Conservation (phyloP, 2,797 vertebrate species). For the Aselliscus stoliczkanus region DNA sequence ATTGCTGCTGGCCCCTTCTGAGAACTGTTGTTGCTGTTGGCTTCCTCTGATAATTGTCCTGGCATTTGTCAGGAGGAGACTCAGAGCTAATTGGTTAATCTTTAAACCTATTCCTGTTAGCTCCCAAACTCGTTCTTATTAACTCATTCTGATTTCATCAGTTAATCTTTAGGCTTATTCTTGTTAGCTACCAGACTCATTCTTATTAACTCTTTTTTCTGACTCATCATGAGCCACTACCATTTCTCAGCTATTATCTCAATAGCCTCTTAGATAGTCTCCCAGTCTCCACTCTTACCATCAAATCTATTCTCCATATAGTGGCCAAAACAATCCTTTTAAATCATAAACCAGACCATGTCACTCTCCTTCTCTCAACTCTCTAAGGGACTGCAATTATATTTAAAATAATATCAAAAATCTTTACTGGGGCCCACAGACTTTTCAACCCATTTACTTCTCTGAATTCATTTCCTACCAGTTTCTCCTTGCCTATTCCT, state of each 20-base stretch:
- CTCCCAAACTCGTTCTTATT: too few species aligned
- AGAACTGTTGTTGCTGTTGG: too few species aligned
- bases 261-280: not conserved
- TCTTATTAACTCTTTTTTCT: too few species aligned
- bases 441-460: not conserved
- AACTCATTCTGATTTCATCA: too few species aligned
- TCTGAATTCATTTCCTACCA: not conserved
- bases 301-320: not conserved
- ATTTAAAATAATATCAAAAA: not conserved
- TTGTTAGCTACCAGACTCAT: too few species aligned
- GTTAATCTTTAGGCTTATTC: too few species aligned
- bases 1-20: too few species aligned
- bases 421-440: not conserved
- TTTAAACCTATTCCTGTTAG: too few species aligned
- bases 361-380: not conserved
- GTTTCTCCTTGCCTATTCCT: not conserved
- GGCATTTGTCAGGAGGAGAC: too few species aligned
- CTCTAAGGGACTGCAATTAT: not conserved
- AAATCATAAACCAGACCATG: not conserved
- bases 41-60: too few species aligned
- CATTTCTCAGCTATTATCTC: not conserved
- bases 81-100: too few species aligned
- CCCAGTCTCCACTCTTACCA: not conserved
- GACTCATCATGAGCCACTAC: too few species aligned
- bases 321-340: not conserved